A percentile compares a stretch with the other conserved stretches of the same genome.
These are phyloP conservation scores for Cyclina sinensis DNA, from an alignment of 1,140 invertebrate genomes.

Conservation along the genomic window DNA sequence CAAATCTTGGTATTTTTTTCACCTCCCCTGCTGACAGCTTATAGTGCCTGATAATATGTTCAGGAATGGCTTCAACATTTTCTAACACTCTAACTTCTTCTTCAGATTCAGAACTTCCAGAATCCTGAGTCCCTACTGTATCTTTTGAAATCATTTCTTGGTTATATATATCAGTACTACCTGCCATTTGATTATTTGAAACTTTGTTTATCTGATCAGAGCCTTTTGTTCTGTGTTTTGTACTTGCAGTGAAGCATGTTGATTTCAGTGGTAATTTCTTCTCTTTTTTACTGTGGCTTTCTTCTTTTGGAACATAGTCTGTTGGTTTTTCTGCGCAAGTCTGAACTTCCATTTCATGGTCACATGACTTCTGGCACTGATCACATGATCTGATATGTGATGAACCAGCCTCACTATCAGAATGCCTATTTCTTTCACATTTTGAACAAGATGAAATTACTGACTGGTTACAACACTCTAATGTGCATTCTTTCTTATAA, in stretches of 20 bases:
- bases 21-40: slow-evolving; percentile 87
- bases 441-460: neutral
- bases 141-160: neutral
- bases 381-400: slow-evolving; percentile 13
- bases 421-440: slow-evolving; percentile 6
- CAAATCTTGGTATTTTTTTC: slow-evolving; percentile 87
- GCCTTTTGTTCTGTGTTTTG: neutral
- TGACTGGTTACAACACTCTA: slow-evolving; percentile 55
- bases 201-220: neutral
- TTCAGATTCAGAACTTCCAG: neutral
- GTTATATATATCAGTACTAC: neutral
- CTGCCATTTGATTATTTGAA: neutral
- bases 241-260: neutral
- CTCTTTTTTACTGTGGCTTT: neutral
- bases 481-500: slow-evolving; percentile 48
- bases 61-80: slow-evolving; percentile 72
- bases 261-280: slow-evolving; percentile 49
- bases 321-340: slow-evolving; percentile 56
- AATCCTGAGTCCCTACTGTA: neutral
- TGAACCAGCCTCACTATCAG: slow-evolving; percentile 20
- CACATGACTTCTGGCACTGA: neutral
- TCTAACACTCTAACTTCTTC: slow-evolving; percentile 24
- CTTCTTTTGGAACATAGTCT: slow-evolving; percentile 30
- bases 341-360: slow-evolving; percentile 27
- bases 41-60: slow-evolving; percentile 75